phyloP scores from a whole-genome alignment of 1,140 invertebrate genomes.

The Steinernema feltiae region DNA sequence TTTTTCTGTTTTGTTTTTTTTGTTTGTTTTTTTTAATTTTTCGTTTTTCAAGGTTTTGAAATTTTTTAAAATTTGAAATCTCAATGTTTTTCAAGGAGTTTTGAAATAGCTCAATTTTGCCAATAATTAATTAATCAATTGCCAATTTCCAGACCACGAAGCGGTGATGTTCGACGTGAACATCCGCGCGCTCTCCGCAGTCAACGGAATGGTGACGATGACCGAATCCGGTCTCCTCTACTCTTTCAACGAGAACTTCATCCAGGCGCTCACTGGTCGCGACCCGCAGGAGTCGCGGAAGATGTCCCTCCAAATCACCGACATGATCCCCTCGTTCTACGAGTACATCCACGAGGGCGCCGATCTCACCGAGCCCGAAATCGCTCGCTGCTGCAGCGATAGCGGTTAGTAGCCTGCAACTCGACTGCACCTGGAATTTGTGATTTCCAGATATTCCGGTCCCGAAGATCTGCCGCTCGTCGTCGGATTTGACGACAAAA shows the following conservation, averaged over 20 bases:
- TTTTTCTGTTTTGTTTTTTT: too few species aligned
- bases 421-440: neutral
- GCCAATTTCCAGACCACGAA: neutral
- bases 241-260: slow-evolving; percentile 48
- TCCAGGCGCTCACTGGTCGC: slow-evolving; percentile 42
- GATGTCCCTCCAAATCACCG: slow-evolving; percentile 35
- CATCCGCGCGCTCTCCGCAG: slow-evolving; percentile 45
- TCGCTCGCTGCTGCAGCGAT: neutral
- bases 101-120: too few species aligned
- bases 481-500: neutral
- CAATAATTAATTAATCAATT: too few species aligned
- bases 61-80: neutral
- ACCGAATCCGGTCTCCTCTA: slow-evolving; percentile 43
- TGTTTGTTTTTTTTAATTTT: too few species aligned
- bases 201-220: slow-evolving; percentile 44
- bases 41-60: neutral
- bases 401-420: neutral
- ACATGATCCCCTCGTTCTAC: slow-evolving; percentile 45
- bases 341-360: slow-evolving; percentile 32
- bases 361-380: neutral
- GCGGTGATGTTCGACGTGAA: slow-evolving; percentile 31
- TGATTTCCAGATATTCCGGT: neutral
- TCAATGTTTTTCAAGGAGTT: neutral
- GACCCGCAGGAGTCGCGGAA: slow-evolving; percentile 22
- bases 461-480: neutral